Base-by-base conservation (phyloP, 2,888 invertebrate species). In the Callosobruchus maculatus region DNA sequence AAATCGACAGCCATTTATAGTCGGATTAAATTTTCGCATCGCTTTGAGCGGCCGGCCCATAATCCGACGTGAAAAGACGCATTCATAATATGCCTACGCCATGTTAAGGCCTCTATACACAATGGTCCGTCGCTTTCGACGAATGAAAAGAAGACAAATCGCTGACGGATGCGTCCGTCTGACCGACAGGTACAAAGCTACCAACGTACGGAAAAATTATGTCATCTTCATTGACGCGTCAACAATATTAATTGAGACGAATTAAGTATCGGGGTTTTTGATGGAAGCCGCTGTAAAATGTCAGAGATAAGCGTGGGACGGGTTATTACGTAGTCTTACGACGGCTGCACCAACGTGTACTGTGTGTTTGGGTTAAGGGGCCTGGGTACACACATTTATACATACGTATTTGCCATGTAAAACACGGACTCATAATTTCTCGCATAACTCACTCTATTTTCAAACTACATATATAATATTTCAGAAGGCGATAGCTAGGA, bases 121-220 rank as follows among this genome's bases (percentile, higher is more conserved):
- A 72, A n/a, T 71, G 22, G 66, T 49, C 13, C n/a, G n/a, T n/a
- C n/a, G 49, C 5, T 49, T 49, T 49, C 49, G 49, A 49, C 49
- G 9, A 73, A 70, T 75, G 73, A 70, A 73, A 68, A 73, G 73
- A 75, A 75, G 75, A 75, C 75, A 75, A 73, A 75, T 75, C 72
- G 74, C 70, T 20, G 22, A 26, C 26, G 70, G 70, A 70, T 26
- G 70, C 22, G 22, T 70, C 21, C 21, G 21, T 26, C 70, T 18
- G 70, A 70, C 70, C 21, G 70, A 70, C 70, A 70, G 70, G 70
- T 70, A 70, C 22, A 70, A 20, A 21, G 26, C 22, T 22, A n/a
- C 26, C 18, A 70, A 70, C 22, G n/a, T 31, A 69, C 68, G 68
- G 30, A 72, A 72, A 72, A 72, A 72, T 68, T 72, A 69, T 72